Evolutionary conservation across 2,888 invertebrate genomes (phyloP).

Genomic region (Malthinus seriepunctatus): DNA sequence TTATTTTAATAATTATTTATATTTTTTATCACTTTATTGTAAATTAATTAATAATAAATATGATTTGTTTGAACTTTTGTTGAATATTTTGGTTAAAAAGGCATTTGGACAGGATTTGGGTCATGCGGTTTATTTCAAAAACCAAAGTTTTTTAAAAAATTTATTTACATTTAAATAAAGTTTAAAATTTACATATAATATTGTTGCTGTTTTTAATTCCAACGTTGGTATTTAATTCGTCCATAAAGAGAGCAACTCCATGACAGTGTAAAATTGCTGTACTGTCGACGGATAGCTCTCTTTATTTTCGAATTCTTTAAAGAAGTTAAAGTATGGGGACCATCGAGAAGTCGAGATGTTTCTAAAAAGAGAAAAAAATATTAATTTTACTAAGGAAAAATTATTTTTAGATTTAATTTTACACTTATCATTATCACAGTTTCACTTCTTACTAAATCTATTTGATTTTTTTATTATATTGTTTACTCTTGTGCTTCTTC

Average conservation of each 20-base stretch:
- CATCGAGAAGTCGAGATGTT: not conserved
- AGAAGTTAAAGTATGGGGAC: not conserved
- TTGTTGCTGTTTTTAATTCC: not conserved
- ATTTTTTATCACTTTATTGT: too few relatives aligned
- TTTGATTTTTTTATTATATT: constrained; percentile 40
- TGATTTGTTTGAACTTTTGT: too few relatives aligned
- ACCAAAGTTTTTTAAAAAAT: too few relatives aligned
- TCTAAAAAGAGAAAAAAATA: not conserved
- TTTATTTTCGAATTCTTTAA: constrained; percentile 76
- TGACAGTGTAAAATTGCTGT: constrained; percentile 94
- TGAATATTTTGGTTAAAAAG: too few relatives aligned
- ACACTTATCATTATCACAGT: constrained; percentile 45
- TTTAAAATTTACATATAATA: too few relatives aligned
- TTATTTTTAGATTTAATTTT: not conserved
- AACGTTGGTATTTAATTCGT: constrained; percentile 60
- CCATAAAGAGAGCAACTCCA: constrained; percentile 99
- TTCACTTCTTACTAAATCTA: constrained; percentile 44
- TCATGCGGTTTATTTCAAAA: too few relatives aligned
- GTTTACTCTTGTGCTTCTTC: not conserved
- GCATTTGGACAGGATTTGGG: too few relatives aligned
- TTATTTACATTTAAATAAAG: too few relatives aligned
- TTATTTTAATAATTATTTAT: too few relatives aligned
- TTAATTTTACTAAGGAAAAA: too few relatives aligned
- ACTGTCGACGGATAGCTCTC: constrained; percentile 99
- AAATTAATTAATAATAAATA: too few relatives aligned